Conservation (phyloP, 1,140 invertebrate genomes). For the Anoplolepis gracilipes region DNA sequence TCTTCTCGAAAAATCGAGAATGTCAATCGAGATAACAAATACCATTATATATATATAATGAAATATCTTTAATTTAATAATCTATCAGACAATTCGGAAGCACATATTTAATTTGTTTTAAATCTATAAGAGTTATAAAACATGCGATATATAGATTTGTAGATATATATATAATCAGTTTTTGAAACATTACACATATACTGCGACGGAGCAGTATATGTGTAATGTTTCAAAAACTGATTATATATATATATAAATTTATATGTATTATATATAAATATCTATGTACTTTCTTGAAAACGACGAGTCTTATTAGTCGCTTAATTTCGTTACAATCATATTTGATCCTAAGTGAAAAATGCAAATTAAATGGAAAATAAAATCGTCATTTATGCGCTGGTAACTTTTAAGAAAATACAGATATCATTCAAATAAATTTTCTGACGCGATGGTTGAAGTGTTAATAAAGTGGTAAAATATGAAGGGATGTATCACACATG, state of each 20-base stretch:
- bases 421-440: background rate
- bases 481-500: conserved; percentile 55
- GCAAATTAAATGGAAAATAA: conserved; percentile 21
- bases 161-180: background rate
- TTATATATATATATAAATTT: too few relatives aligned
- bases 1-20: background rate
- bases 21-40: too few relatives aligned
- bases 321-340: too few relatives aligned
- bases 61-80: background rate
- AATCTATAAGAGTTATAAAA: background rate
- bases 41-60: background rate
- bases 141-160: too few relatives aligned
- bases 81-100: background rate
- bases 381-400: background rate
- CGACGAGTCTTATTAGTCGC: too few relatives aligned
- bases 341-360: background rate
- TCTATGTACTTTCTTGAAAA: too few relatives aligned
- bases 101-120: background rate
- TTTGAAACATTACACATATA: background rate
- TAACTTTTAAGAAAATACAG: background rate
- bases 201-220: background rate
- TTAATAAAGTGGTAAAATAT: conserved; percentile 65
- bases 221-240: background rate
- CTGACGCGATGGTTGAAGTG: background rate
- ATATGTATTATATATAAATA: too few relatives aligned